Evolutionary conservation across 2,888 invertebrate genomes (phyloP), one percentile per base, ranked within the genome.

Genomic region (Xanthorhoe designata): DNA sequence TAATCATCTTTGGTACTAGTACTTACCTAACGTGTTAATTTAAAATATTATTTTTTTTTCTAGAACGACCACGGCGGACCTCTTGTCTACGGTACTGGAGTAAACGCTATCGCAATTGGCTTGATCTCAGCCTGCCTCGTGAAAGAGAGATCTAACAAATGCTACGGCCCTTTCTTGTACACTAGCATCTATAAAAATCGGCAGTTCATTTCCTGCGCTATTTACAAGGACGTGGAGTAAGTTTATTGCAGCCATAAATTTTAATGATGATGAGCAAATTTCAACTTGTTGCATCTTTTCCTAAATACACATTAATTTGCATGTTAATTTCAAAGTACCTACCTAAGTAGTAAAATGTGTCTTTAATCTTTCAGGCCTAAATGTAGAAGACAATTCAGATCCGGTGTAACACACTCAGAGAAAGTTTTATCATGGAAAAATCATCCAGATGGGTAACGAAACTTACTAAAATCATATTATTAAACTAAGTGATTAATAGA

Each of bases 11-110:
- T n/a, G n/a, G n/a, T n/a, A n/a, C n/a, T n/a, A n/a, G n/a, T n/a
- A n/a, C n/a, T n/a, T n/a, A n/a, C n/a, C n/a, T n/a, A n/a, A n/a
- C n/a, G n/a, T n/a, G n/a, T n/a, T n/a, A 9, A 15, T 45, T 17
- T 0, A 47, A 47, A 35, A 17, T 13, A 24, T 10, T n/a, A 10
- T 0, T 17, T 13, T 49, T 7, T 17, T 52, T 64, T 58, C 58
- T 68, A 92, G 91, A 92, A 92, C 24, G 91, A 92, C 60, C 91
- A 92, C 66, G 91, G 91, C 0, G 91, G 91, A 10, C 91, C 91
- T 0, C 75, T 92, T 6, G 74, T 92, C 1, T 87, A 87, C 67
- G 90, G 90, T 0, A 71, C 75, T 0, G 91, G 90, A 1, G 76
- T 79, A 0, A 88, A 86, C 64, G 74, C 89, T 0, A 78, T 91